Base-by-base conservation (phyloP, 2,113 vertebrate species). In the Chauna torquata region DNA sequence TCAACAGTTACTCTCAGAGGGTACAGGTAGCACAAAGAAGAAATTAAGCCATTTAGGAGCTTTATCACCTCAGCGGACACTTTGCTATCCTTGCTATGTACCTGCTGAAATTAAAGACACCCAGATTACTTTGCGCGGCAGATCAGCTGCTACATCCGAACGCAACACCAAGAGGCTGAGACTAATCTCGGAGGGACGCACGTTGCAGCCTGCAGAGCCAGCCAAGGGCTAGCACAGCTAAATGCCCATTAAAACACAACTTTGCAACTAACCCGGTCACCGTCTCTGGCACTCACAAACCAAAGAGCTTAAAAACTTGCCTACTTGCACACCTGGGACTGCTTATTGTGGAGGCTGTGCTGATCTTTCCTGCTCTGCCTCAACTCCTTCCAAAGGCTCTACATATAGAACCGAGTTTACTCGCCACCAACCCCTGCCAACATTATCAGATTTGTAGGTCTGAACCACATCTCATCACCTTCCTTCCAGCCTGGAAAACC, bases 391-490 rank as follows among this genome's bases (percentile, higher is more conserved):
- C 79, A 40, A n/a, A 42, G 15, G 58, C 50, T 66, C 30, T 17
- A 1, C 28, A 27, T 11, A 65, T 59, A 70, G 22, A 50, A 1
- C 5, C 23, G 28, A 83, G 86, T 40, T 55, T 3, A 1, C 2
- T 58, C 28, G 5, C 11, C 55, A 11, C 1, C 74, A 47, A 34
- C 65, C 42, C 47, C 42, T 47, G 65, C 42, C 44, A 32, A 1
- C 9, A 11, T 10, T 0, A 25, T 3, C 45, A 19, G 9, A 45
- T 40, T 30, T 36, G 9, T 8, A 38, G 38, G 38, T 62, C 38
- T 68, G 1, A 0, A 10, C 4, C 57, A 23, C 11, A 13, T 44
- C 44, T 54, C 0, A 0, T 23, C 6, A 5, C 9, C 13, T 24
- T 50, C 23, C 38, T 5, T 1, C 34, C 57, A 17, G 80, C 6